phyloP scores from a whole-genome alignment of 2,797 vertebrate species.

The Scolopax bukidnonensis region DNA sequence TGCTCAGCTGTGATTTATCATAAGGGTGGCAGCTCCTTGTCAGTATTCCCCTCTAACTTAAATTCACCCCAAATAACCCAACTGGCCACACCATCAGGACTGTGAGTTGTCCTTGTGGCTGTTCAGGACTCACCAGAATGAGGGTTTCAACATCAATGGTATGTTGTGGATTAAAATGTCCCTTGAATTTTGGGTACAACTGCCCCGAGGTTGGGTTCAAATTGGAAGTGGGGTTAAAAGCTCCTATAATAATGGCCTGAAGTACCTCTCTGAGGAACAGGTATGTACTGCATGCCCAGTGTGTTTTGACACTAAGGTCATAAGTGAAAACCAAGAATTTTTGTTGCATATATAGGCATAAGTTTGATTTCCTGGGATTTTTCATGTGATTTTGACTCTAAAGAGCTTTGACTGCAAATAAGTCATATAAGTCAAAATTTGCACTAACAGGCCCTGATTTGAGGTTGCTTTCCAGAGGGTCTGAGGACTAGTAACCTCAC shows the following conservation, averaged over 20 bases:
- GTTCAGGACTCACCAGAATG: not conserved
- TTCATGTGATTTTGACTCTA: not conserved
- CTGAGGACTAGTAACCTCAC: not conserved
- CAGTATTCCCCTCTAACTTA: constrained; percentile 33
- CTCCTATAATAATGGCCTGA: not conserved
- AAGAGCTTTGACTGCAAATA: not conserved
- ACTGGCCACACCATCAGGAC: not conserved
- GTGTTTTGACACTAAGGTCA: not conserved
- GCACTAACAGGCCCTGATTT: not conserved
- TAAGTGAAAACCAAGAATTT: not conserved
- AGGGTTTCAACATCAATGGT: not conserved
- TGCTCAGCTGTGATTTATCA: constrained; percentile 25
- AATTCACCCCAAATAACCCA: not conserved
- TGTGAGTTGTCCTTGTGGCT: not conserved
- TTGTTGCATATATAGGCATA: not conserved
- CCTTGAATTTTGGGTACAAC: not conserved
- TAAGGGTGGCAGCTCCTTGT: not conserved
- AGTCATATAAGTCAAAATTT: not conserved
- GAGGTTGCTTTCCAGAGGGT: not conserved
- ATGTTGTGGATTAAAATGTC: not conserved
- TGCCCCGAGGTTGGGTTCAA: not conserved
- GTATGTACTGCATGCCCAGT: not conserved
- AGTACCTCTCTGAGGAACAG: constrained; percentile 13
- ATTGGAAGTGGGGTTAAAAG: not conserved
- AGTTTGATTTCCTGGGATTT: not conserved